Evolutionary conservation across 2,888 invertebrate genomes (phyloP).

Genomic region (Venustoraphidia nigricollis): DNA sequence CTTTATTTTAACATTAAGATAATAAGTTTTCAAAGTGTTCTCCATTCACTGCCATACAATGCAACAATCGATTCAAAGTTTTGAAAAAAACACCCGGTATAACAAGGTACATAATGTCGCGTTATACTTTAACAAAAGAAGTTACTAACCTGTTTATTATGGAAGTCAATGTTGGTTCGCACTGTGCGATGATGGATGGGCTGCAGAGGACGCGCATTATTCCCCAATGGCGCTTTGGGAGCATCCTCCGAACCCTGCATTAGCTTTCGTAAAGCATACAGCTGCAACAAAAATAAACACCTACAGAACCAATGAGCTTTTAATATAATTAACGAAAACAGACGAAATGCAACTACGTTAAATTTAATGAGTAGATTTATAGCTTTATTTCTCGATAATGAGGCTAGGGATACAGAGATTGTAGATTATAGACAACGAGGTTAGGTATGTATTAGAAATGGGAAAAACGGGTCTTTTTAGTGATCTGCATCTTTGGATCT

Average conservation of each 20-base stretch:
- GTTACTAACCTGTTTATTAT: slow-evolving; percentile 27
- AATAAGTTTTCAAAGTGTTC: too few species aligned
- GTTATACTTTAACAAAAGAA: too few species aligned
- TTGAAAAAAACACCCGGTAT: too few species aligned
- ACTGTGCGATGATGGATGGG: slow-evolving; percentile 84
- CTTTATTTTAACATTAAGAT: too few species aligned
- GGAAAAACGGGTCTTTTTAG: too few species aligned
- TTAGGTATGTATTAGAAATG: too few species aligned
- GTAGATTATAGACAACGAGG: too few species aligned
- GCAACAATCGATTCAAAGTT: too few species aligned
- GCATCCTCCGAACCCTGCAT: slow-evolving; percentile 78
- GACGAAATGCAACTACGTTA: neutral
- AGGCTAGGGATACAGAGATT: too few species aligned
- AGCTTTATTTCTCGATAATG: neutral
- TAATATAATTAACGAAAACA: neutral
- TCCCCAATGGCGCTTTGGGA: slow-evolving; percentile 83
- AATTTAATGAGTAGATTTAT: neutral
- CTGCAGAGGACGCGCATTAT: slow-evolving; percentile 89
- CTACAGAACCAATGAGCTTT: neutral
- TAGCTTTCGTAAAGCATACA: slow-evolving; percentile 72
- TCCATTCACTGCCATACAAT: too few species aligned
- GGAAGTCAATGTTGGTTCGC: slow-evolving; percentile 94
- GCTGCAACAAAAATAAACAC: slow-evolving; percentile 34
- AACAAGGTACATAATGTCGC: too few species aligned
- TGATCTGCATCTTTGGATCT: too few species aligned